Evolutionary conservation across 2,113 vertebrate genomes (phyloP).

Genomic region (Pomatostomus ruficeps): DNA sequence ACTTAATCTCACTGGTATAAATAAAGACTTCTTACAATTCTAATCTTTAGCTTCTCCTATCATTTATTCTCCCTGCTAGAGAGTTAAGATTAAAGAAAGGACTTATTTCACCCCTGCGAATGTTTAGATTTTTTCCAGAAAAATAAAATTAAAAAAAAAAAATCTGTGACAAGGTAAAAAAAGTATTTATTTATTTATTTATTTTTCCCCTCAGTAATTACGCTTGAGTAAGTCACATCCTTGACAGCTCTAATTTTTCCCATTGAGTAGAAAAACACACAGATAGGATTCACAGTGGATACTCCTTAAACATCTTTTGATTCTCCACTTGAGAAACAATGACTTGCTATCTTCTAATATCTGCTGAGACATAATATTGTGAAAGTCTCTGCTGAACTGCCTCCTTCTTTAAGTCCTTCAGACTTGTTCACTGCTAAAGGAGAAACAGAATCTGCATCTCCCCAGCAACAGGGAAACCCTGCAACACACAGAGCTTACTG

Average conservation of each 20-base stretch:
- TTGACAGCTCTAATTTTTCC: neutral
- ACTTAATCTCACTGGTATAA: neutral
- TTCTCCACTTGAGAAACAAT: neutral
- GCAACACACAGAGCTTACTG: neutral
- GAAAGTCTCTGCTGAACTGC: neutral
- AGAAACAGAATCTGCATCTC: neutral
- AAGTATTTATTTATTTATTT: neutral
- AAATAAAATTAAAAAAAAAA: neutral
- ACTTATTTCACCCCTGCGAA: neutral
- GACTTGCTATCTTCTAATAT: neutral
- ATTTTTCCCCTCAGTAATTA: neutral
- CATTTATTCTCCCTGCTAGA: neutral
- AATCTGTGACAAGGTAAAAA: neutral
- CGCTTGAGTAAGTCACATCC: neutral
- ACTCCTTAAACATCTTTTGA: neutral
- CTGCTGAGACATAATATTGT: neutral
- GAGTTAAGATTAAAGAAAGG: neutral
- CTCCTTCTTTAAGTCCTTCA: neutral
- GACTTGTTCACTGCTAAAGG: neutral
- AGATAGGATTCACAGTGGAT: neutral
- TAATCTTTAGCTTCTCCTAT: neutral
- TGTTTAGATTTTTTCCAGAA: neutral
- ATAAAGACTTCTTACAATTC: neutral
- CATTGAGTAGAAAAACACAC: neutral
- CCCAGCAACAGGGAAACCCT: neutral